phyloP scores from a whole-genome alignment of 1,140 invertebrate species.

The Drosophila guanche region DNA sequence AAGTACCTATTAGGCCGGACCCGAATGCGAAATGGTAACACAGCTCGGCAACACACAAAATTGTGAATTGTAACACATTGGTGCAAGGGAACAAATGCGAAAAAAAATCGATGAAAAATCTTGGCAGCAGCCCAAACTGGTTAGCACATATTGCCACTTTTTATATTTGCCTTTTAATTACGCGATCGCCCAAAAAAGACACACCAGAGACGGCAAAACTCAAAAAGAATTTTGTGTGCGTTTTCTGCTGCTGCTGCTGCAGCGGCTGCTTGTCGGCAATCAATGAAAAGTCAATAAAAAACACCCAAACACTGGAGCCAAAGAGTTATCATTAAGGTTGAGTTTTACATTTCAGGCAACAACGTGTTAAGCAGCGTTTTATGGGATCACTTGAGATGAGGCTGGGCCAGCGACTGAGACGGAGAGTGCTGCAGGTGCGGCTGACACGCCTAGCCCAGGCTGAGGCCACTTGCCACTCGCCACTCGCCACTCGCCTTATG shows the following conservation, averaged over 20 bases:
- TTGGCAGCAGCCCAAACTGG: constrained; percentile 33
- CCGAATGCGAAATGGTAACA: constrained; percentile 11
- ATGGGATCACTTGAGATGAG: constrained; percentile 66
- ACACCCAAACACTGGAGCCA: constrained; percentile 44
- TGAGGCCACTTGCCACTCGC: no score
- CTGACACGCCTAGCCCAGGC: no score
- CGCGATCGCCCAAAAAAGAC: constrained; percentile 42
- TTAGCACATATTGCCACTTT: constrained; percentile 59
- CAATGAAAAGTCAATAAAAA: constrained; percentile 73
- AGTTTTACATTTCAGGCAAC: constrained; percentile 33
- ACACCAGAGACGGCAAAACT: constrained; percentile 33
- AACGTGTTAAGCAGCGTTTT: constrained; percentile 69
- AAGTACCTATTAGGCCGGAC: constrained; percentile 55
- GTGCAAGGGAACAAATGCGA: constrained; percentile 19
- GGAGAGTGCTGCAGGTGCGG: constrained; percentile 38
- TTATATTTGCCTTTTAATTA: constrained; percentile 73
- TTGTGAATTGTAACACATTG: constrained; percentile 24
- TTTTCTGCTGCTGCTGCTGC: constrained; percentile 15
- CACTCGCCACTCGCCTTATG: constrained; percentile 25
- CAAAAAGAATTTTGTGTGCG: constrained; percentile 54
- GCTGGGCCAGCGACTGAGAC: constrained; percentile 15
- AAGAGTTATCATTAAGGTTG: constrained; percentile 49
- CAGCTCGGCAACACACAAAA: constrained; percentile 14
- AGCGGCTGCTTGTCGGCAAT: constrained; percentile 44
- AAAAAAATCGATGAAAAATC: constrained; percentile 21